Conservation (phyloP, 2,797 vertebrate species). For the Liparis tanakae region DNA sequence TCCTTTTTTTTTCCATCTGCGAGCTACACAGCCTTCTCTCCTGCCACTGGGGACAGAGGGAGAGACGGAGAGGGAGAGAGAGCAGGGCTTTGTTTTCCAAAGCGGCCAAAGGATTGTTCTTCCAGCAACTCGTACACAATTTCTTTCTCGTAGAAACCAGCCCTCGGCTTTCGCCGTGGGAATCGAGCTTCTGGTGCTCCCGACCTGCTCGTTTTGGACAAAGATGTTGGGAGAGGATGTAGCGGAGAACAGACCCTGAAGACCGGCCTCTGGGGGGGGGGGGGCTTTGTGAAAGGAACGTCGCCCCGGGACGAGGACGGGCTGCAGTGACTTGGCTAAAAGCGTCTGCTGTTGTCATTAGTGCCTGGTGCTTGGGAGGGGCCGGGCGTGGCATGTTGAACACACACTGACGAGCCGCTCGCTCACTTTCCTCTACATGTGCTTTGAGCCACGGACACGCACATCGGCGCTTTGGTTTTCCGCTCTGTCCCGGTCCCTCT, state of each 20-base stretch:
- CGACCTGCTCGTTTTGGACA: slow-evolving; percentile 25
- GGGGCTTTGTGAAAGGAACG: slow-evolving; percentile 12
- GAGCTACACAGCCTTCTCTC: slow-evolving; percentile 27
- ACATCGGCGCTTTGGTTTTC: neutral
- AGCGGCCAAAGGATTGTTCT: slow-evolving; percentile 25
- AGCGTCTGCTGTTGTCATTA: slow-evolving; percentile 21
- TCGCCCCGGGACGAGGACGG: slow-evolving; percentile 4
- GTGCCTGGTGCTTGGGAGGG: slow-evolving; percentile 28
- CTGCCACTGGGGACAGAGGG: slow-evolving; percentile 3
- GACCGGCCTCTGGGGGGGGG: neutral
- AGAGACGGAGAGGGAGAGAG: neutral
- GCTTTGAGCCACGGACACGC: slow-evolving; percentile 16
- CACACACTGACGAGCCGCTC: slow-evolving; percentile 35
- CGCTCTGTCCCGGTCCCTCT: neutral
- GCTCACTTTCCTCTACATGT: slow-evolving; percentile 21
- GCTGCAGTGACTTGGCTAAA: slow-evolving; percentile 26
- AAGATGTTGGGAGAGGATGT: slow-evolving; percentile 10
- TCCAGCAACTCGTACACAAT: slow-evolving; percentile 5
- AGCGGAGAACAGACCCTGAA: slow-evolving; percentile 11
- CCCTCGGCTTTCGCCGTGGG: neutral
- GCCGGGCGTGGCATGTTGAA: slow-evolving; percentile 49
- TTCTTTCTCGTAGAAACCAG: slow-evolving; percentile 19
- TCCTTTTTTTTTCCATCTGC: no score
- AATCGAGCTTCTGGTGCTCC: neutral
- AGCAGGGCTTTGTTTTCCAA: slow-evolving; percentile 29